phyloP scores from a whole-genome alignment of 2,888 invertebrate species.

The Ptilodon capucinus region DNA sequence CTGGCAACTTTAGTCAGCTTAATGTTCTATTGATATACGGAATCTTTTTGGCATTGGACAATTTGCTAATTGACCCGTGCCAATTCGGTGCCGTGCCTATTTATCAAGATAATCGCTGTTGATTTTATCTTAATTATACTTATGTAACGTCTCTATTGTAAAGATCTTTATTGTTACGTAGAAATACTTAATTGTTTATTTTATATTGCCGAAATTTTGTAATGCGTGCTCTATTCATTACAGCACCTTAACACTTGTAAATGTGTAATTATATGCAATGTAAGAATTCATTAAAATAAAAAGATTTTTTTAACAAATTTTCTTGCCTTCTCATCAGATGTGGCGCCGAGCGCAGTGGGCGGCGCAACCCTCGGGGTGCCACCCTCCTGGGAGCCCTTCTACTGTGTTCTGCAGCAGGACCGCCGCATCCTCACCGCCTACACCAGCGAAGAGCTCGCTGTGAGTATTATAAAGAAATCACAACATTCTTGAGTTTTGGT shows the following conservation, averaged over 20 bases:
- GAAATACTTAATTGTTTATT: not conserved
- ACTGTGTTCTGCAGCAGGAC: slow-evolving; percentile 90
- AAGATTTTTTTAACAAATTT: not conserved
- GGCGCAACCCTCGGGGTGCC: slow-evolving; percentile 81
- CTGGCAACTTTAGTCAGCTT: too few species aligned
- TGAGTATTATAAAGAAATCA: slow-evolving; percentile 82
- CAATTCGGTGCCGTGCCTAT: not conserved
- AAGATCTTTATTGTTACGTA: not conserved
- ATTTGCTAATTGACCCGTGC: not conserved
- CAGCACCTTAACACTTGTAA: too few species aligned
- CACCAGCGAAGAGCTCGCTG: slow-evolving; percentile 90
- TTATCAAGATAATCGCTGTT: not conserved
- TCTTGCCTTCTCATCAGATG: slow-evolving; percentile 53
- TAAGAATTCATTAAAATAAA: too few species aligned
- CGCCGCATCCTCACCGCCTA: slow-evolving; percentile 89
- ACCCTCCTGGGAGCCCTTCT: slow-evolving; percentile 89
- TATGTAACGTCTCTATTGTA: not conserved
- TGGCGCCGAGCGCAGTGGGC: slow-evolving; percentile 70
- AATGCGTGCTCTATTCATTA: not conserved
- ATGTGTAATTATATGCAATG: too few species aligned
- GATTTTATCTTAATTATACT: not conserved
- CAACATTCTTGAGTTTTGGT: too few species aligned
- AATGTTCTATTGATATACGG: not conserved
- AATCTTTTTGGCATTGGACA: not conserved
- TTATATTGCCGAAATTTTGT: not conserved